These are phyloP conservation scores for Phragmatobia fuliginosa DNA, from an alignment of 2,888 invertebrate genomes.

Conservation along the genomic window DNA sequence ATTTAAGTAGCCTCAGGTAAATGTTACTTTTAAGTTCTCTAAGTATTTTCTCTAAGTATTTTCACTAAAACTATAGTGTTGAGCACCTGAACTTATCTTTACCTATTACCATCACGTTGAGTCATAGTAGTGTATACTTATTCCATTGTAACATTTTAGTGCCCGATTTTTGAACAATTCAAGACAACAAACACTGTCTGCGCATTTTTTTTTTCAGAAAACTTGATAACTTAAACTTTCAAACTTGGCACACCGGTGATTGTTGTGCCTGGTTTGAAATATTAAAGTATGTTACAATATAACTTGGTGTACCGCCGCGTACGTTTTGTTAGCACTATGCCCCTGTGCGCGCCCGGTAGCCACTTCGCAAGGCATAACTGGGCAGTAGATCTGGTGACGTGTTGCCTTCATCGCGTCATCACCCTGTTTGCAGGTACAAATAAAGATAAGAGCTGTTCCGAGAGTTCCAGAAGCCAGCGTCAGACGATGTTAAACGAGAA, in stretches of 20 bases:
- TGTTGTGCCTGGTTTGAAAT: constrained; percentile 56
- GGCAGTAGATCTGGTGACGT: constrained; percentile 44
- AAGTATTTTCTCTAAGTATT: constrained; percentile 60
- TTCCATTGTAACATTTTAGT: constrained; percentile 52
- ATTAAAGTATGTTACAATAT: constrained; percentile 25
- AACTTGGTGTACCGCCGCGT: constrained; percentile 49
- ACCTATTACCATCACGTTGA: constrained; percentile 70
- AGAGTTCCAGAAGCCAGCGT: constrained; percentile 91
- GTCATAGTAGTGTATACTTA: constrained; percentile 65
- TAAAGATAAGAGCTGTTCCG: constrained; percentile 88
- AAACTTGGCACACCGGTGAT: constrained; percentile 53
- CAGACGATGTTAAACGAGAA: constrained; percentile 96
- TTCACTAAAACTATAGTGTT: constrained; percentile 75
- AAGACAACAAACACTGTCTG: constrained; percentile 47
- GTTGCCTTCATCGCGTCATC: constrained; percentile 74
- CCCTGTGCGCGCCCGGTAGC: constrained; percentile 74
- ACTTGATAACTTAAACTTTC: constrained; percentile 48
- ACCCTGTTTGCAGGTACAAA: constrained; percentile 85
- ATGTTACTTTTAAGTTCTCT: constrained; percentile 55
- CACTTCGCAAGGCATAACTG: constrained; percentile 49
- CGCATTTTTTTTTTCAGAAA: constrained; percentile 64
- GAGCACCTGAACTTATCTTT: constrained; percentile 83
- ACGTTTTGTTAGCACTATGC: constrained; percentile 52
- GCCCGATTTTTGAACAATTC: constrained; percentile 43
- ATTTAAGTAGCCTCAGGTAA: constrained; percentile 61